phyloP scores from a whole-genome alignment of 2,113 vertebrate genomes.

The Ursus arctos region DNA sequence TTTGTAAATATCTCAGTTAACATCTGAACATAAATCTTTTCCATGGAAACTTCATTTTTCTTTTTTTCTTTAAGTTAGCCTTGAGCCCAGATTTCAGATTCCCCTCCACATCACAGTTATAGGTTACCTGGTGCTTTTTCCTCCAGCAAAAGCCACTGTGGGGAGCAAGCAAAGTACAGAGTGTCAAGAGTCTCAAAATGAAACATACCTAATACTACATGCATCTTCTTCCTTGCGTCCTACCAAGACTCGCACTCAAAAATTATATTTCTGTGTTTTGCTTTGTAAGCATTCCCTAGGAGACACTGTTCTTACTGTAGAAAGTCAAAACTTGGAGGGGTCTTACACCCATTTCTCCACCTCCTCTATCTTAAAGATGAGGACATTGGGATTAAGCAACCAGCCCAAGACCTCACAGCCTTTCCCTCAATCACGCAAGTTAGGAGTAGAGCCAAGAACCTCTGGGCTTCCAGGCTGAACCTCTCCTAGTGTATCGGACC shows the following conservation, averaged over 20 bases:
- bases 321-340: neutral
- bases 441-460: neutral
- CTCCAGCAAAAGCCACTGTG: neutral
- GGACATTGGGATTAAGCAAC: neutral
- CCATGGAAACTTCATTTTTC: neutral
- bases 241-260: neutral
- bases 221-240: neutral
- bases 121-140: neutral
- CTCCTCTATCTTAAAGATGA: neutral
- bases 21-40: neutral
- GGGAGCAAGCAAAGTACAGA: neutral
- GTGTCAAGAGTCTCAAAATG: neutral
- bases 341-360: neutral
- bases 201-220: neutral
- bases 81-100: neutral
- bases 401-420: neutral
- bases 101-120: neutral
- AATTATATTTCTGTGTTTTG: neutral
- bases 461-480: neutral
- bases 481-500: fast-evolving
- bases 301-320: neutral
- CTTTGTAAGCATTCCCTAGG: neutral
- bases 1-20: neutral
- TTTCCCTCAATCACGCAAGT: neutral
- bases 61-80: neutral